Percentiles rank a stretch among this genome's conserved stretches.
These are phyloP conservation scores for Lymantria monacha DNA, from an alignment of 2,888 invertebrate genomes.

Conservation along the genomic window DNA sequence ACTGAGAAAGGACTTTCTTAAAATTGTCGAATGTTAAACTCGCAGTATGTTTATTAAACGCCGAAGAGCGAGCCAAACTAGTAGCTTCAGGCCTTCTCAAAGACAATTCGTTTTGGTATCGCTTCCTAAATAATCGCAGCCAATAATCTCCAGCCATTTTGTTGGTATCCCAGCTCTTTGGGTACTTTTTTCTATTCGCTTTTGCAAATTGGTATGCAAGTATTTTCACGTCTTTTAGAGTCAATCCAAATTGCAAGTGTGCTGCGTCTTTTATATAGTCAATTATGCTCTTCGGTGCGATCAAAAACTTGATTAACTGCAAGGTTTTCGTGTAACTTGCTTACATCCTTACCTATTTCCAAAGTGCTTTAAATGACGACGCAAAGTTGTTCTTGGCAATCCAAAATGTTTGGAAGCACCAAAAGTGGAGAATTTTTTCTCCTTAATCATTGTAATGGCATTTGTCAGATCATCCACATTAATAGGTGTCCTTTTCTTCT, in stretches of 20 bases:
- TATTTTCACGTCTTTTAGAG: conserved; percentile 8
- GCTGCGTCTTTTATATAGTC: conserved; percentile 10
- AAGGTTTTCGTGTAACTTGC: conserved; percentile 17
- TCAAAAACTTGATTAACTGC: conserved; percentile 9
- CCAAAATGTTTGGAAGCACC: too few species aligned
- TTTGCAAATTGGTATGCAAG: neutral
- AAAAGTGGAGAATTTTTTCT: too few species aligned
- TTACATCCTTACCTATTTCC: conserved; percentile 18
- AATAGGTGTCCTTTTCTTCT: conserved; percentile 10
- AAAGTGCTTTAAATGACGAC: conserved; percentile 10
- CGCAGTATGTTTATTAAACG: conserved; percentile 5
- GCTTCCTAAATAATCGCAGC: too few species aligned
- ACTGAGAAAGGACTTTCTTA: too few species aligned
- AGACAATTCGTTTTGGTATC: too few species aligned
- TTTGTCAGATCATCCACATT: conserved; percentile 1
- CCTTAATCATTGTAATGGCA: too few species aligned
- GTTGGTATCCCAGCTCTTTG: neutral
- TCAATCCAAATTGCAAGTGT: conserved; percentile 12
- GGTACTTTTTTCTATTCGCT: too few species aligned
- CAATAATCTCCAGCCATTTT: conserved; percentile 1
- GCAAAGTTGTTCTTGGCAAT: conserved; percentile 17
- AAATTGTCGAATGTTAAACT: too few species aligned
- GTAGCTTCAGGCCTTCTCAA: neutral
- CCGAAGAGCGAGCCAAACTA: conserved; percentile 9
- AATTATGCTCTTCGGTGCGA: conserved; percentile 3